These are phyloP conservation scores for Cnemophilus loriae DNA, from an alignment of 2,113 vertebrate species.

Conservation along the genomic window DNA sequence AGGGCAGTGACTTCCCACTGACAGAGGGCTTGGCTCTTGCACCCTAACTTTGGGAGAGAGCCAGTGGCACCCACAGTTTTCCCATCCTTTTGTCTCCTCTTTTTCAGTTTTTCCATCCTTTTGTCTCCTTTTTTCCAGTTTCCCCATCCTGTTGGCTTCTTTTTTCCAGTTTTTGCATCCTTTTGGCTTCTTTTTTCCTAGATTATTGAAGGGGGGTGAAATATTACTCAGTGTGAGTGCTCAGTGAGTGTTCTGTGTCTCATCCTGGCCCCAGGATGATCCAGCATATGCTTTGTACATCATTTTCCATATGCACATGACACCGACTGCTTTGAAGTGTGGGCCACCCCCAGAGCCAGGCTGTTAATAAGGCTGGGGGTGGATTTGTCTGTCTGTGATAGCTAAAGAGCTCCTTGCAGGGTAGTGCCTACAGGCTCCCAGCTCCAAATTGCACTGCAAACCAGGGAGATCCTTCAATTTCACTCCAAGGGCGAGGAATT, in stretches of 20 bases:
- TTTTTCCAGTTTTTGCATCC: neutral
- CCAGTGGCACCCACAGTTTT: neutral
- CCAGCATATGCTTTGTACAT: neutral
- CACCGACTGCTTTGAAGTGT: neutral
- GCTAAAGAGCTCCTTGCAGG: neutral
- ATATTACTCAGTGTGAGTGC: neutral
- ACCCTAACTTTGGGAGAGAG: neutral
- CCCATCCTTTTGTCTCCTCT: neutral
- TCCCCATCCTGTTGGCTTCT: neutral
- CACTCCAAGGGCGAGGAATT: neutral
- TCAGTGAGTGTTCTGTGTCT: neutral
- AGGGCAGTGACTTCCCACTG: neutral
- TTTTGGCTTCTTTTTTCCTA: neutral
- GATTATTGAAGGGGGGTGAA: neutral
- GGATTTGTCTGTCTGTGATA: constrained; percentile 2
- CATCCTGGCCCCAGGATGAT: neutral
- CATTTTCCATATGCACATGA: neutral
- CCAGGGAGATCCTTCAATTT: neutral
- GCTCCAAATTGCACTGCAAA: neutral
- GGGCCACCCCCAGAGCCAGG: constrained; percentile 1
- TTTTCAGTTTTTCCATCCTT: neutral
- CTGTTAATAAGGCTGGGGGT: neutral
- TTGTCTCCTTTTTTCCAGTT: neutral
- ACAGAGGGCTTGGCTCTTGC: neutral
- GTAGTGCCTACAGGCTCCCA: neutral